Evolutionary conservation across 1,140 invertebrate genomes (phyloP).

Genomic region (Chlorops oryzae): DNA sequence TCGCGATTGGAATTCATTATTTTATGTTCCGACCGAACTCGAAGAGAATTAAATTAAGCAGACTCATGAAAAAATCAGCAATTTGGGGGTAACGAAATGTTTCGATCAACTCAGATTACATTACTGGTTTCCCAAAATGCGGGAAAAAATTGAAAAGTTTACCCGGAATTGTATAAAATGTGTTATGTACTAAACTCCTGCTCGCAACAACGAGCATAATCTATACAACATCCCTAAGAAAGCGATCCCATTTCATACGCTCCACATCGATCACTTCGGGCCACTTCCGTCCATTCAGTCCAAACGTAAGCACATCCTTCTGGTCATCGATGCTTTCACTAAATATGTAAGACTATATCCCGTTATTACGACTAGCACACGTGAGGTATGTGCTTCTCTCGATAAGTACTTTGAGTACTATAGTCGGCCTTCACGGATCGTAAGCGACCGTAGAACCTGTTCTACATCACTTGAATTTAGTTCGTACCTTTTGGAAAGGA

Average conservation of each 20-base stretch:
- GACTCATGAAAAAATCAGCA: neutral
- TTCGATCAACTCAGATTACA: no score
- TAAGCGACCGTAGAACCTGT: conserved; percentile 27
- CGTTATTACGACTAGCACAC: conserved; percentile 12
- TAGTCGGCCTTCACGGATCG: conserved; percentile 18
- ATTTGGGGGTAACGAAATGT: no score
- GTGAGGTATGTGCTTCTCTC: conserved; percentile 24
- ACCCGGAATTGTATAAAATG: conserved; percentile 4
- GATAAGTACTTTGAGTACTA: conserved; percentile 13
- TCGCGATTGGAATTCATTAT: no score
- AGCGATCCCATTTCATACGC: neutral
- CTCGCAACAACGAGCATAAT: neutral
- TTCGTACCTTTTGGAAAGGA: conserved; percentile 12
- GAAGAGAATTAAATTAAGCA: neutral
- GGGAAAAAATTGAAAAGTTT: neutral
- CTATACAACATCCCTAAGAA: neutral
- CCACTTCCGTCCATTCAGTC: conserved; percentile 2
- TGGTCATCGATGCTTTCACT: conserved; percentile 39
- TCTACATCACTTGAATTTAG: conserved; percentile 28
- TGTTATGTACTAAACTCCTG: conserved; percentile 2
- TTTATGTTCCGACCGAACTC: neutral
- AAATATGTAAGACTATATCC: conserved; percentile 14
- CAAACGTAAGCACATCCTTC: no score
- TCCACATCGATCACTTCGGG: neutral
- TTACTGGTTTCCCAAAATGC: no score